Percentiles rank a stretch among this genome's conserved stretches.
Evolutionary conservation across 2,797 vertebrate genomes (phyloP).

Genomic region (Pseudotriccus pelzelni): DNA sequence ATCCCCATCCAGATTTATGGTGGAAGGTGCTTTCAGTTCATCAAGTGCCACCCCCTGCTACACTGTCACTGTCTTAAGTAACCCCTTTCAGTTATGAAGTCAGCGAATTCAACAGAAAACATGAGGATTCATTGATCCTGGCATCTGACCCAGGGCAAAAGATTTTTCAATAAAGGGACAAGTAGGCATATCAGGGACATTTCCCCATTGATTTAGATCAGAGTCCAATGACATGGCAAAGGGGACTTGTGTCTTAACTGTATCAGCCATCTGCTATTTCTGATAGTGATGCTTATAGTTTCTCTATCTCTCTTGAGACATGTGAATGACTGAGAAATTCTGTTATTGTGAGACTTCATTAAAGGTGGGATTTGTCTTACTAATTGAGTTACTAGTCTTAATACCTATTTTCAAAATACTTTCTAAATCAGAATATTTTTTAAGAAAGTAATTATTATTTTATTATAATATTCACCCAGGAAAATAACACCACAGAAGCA

Average conservation of each 20-base stretch:
- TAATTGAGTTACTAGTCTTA: neutral
- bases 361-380: neutral
- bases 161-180: neutral
- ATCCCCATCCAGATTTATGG: neutral
- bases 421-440: neutral
- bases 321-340: neutral
- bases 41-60: neutral
- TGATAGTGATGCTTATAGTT: neutral
- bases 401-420: neutral
- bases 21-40: neutral
- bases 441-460: neutral
- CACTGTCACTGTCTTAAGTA: neutral
- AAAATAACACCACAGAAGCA: neutral
- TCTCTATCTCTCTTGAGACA: neutral
- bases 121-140: neutral
- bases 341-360: neutral
- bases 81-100: neutral
- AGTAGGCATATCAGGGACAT: neutral
- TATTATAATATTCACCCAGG: neutral
- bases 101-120: neutral
- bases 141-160: slow-evolving; percentile 32
- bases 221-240: neutral
- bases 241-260: neutral
- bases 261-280: slow-evolving; percentile 29
- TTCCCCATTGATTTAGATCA: slow-evolving; percentile 1